These are phyloP conservation scores for Triops cancriformis DNA, from an alignment of 1,140 invertebrate genomes.

Conservation along the genomic window DNA sequence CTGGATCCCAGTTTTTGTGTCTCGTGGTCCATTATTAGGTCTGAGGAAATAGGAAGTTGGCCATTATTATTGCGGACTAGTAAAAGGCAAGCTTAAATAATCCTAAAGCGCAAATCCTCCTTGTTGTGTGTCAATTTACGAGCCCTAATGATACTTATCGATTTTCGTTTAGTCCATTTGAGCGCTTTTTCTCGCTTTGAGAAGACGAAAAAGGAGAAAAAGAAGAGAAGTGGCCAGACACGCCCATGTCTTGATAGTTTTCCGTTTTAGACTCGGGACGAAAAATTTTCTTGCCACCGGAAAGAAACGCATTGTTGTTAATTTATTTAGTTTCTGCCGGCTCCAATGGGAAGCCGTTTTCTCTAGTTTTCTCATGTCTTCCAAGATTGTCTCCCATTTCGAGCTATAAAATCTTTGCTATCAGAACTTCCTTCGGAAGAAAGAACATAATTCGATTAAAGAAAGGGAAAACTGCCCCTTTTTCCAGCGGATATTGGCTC, in stretches of 20 bases:
- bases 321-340: not conserved
- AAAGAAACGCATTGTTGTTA: not conserved
- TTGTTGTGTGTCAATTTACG: not conserved
- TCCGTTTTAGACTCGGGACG: not conserved
- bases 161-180: slow-evolving; percentile 12
- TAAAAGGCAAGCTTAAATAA: not conserved
- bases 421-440: no score
- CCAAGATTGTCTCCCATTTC: no score
- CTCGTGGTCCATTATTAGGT: not conserved
- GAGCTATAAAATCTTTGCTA: no score
- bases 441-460: no score
- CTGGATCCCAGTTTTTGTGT: not conserved
- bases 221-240: not conserved
- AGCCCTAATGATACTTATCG: slow-evolving; percentile 1
- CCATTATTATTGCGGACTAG: not conserved
- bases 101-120: not conserved
- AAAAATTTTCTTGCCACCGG: not conserved
- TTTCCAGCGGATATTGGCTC: no score
- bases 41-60: not conserved
- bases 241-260: not conserved
- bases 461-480: no score
- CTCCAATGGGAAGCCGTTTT: not conserved
- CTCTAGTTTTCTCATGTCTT: not conserved
- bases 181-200: not conserved
- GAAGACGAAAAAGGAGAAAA: not conserved